Base-by-base conservation (phyloP, 2,888 invertebrate species). In the Drosophila anceps region DNA sequence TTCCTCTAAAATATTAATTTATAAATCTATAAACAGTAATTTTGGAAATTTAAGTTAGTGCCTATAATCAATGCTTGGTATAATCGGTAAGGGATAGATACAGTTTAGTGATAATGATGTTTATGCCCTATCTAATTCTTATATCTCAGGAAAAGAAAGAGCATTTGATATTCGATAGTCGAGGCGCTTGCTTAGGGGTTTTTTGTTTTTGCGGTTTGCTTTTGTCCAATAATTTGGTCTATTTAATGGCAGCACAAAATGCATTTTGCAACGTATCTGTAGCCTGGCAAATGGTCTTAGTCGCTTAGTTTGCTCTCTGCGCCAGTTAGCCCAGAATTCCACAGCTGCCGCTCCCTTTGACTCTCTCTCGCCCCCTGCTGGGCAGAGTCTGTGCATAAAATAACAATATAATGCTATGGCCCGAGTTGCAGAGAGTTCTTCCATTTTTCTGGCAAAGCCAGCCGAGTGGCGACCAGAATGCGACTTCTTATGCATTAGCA, bases 201-300 rank as follows among this genome's bases (percentile, higher is more conserved):
- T 79, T 88, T 88, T 84, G 87, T 83, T 88, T 86, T 84, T 84
- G 84, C 72, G 72, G 87, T 62, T 62, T 74, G 70, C 85, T 73
- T 87, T 79, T 79, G 80, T 69, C 85, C 83, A 84, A 84, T 84
- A 89, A 89, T 84, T 84, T 85, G 90, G 84, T 82, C 82, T 87
- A 84, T 84, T 83, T 84, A 84, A 84, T 84, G 90, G 90, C 69
- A 73, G 71, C 69, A 63, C 59, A 74, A 72, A 84, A 87, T 84
- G 84, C 84, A 89, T 87, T 79, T 82, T 89, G 89, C 84, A 84
- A 89, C 84, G 85, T 89, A 89, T 84, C 84, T 84, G 73, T 71
- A 65, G 71, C 67, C 84, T 84, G 85, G 84, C 88, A 84, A 84
- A 84, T 89, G 79, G 88, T 85, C 88, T 87, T 84, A 89, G 89